Evolutionary conservation across 2,888 invertebrate genomes (phyloP), one percentile per base, ranked within the genome.

Genomic region (Netelia inedita): DNA sequence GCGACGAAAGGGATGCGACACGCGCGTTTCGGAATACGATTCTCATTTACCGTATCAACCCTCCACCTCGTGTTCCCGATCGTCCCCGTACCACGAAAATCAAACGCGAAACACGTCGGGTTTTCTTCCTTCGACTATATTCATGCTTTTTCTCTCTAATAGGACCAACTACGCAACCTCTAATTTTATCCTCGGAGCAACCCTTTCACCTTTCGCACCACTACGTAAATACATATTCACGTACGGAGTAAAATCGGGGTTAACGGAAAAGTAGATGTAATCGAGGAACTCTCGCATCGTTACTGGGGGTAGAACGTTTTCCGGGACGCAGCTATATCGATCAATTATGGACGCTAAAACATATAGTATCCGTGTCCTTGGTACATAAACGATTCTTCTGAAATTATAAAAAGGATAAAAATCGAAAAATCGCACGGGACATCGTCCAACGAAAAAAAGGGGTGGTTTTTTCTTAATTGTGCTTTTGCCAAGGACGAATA

Each of bases 151-250:
- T 80, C 85, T 85, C 72, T 72, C 82, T 86, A 84, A 88, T 86
- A 71, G 76, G 78, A 81, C 73, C 71, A 74, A 68, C 76, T 81
- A 53, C 72, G 85, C 79, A 88, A 88, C 87, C 87, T 87, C 82
- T 88, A 88, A 89, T 88, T 89, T 87, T 66, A 76, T 16, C 71
- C 74, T 59, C 41, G 82, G 85, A 87, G 87, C 88, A 82, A 74
- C 21, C 41, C 57, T 71, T 78, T 46, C n/a, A 50, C 35, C 80
- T 53, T 59, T 61, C 14, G n/a, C 71, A 21, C n/a, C 8, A 46
- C 14, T 46, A 16, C 1, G 14, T 59, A 35, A 11, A 21, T 43
- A 59, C 19, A 43, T n/a, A n/a, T n/a, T 14, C 19, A 57, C 16
- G 8, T 19, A 16, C 23, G 8, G 16, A 57, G 35, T 19, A 59